These are phyloP conservation scores for Sebastes reedi DNA, from an alignment of 2,797 vertebrate genomes.

Conservation along the genomic window DNA sequence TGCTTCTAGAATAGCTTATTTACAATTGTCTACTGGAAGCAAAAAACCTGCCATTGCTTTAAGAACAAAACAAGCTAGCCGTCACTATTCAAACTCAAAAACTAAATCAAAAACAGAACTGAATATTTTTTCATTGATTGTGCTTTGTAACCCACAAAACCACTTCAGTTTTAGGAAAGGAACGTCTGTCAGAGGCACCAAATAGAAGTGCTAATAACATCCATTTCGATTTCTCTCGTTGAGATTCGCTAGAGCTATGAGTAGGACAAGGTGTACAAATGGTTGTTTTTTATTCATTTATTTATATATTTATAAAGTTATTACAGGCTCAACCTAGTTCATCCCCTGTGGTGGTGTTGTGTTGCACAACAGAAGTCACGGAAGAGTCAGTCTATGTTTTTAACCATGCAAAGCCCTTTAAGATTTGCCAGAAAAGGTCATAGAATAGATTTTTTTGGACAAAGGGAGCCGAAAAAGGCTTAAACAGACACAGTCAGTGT, in stretches of 20 bases:
- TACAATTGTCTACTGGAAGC: constrained; percentile 84
- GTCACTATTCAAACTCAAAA: constrained; percentile 72
- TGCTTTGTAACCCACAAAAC: constrained; percentile 88
- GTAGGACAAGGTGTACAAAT: constrained; percentile 82
- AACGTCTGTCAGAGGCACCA: constrained; percentile 77
- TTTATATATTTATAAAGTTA: constrained; percentile 87
- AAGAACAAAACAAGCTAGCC: constrained; percentile 79
- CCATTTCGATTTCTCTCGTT: constrained; percentile 69
- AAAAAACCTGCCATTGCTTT: constrained; percentile 74
- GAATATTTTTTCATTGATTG: constrained; percentile 76
- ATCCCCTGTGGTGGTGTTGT: constrained; percentile 63
- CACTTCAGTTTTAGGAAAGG: constrained; percentile 77
- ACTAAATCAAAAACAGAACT: constrained; percentile 60
- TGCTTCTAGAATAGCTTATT: constrained; percentile 85
- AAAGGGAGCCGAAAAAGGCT: constrained; percentile 40
- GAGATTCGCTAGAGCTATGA: constrained; percentile 83
- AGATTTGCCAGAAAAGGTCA: constrained; percentile 78
- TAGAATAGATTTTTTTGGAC: constrained; percentile 62
- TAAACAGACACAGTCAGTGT: constrained; percentile 57
- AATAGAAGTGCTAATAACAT: constrained; percentile 77
- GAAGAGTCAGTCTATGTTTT: constrained; percentile 66
- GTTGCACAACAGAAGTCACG: constrained; percentile 68
- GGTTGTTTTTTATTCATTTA: constrained; percentile 69
- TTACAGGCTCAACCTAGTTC: constrained; percentile 77
- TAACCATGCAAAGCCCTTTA: constrained; percentile 83